phyloP scores from a whole-genome alignment of 2,113 vertebrate genomes.

The Antennarius striatus region DNA sequence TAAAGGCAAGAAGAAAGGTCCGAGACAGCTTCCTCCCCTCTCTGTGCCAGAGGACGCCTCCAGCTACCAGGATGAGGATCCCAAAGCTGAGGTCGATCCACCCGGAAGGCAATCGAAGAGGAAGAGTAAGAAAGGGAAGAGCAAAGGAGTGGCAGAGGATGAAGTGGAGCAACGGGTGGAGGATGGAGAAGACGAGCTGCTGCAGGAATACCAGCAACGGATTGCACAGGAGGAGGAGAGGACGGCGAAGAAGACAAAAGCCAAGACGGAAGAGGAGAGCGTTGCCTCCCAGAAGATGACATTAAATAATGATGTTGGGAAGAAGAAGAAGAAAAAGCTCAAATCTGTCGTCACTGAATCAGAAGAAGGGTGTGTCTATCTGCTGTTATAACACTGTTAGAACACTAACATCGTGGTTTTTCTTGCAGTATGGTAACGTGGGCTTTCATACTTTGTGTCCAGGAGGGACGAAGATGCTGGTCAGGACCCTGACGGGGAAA shows the following conservation, averaged over 20 bases:
- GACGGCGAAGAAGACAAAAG: constrained; percentile 79
- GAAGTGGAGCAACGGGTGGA: constrained; percentile 50
- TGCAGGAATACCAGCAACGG: constrained; percentile 85
- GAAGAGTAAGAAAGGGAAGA: constrained; percentile 76
- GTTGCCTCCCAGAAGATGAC: constrained; percentile 62
- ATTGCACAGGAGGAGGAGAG: constrained; percentile 84
- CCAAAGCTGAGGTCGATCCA: constrained; percentile 60
- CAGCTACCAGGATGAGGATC: constrained; percentile 46
- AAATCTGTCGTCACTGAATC: constrained; percentile 75
- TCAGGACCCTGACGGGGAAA: constrained; percentile 62
- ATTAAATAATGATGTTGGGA: constrained; percentile 81
- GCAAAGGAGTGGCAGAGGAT: constrained; percentile 54
- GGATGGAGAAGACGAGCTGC: constrained; percentile 80
- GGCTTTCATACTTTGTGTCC: background rate
- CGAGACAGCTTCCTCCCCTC: constrained; percentile 69
- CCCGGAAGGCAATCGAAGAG: constrained; percentile 58
- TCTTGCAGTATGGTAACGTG: constrained; percentile 36
- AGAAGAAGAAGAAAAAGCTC: constrained; percentile 89
- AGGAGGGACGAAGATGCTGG: constrained; percentile 53
- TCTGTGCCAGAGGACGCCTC: constrained; percentile 57
- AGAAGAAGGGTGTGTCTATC: constrained; percentile 81
- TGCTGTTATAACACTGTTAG: background rate
- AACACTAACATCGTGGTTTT: background rate
- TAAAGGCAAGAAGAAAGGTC: constrained; percentile 77
- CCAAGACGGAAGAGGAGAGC: constrained; percentile 76